Conservation (phyloP, 2,113 vertebrate species). For the Stegastes partitus region DNA sequence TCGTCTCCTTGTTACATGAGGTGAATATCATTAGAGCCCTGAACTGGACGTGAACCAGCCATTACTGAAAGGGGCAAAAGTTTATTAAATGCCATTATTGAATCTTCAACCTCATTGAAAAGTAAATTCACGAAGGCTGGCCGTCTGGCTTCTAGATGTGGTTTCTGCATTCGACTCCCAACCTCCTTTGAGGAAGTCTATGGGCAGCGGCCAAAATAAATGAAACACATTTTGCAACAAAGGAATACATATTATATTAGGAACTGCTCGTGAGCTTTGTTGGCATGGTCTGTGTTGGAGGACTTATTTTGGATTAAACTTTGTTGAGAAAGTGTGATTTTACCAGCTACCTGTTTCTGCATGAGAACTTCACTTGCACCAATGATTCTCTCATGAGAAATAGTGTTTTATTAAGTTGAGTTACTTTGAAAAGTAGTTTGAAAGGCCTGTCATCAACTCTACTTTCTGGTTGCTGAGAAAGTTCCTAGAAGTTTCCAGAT, state of each 20-base stretch:
- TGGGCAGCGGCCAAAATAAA: constrained; percentile 39
- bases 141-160: constrained; percentile 36
- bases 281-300: constrained; percentile 1
- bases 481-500: constrained; percentile 50
- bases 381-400: constrained; percentile 38
- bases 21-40: constrained; percentile 62
- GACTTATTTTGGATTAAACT: neutral
- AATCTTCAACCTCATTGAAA: constrained; percentile 71
- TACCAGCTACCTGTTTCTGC: constrained; percentile 30
- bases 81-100: constrained; percentile 77
- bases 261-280: constrained; percentile 20
- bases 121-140: constrained; percentile 42
- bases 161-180: constrained; percentile 34
- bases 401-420: constrained; percentile 25
- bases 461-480: constrained; percentile 22
- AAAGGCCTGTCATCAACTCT: constrained; percentile 7
- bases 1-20: constrained; percentile 17
- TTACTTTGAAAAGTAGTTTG: neutral
- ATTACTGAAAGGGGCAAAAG: constrained; percentile 53
- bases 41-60: constrained; percentile 74
- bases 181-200: constrained; percentile 33
- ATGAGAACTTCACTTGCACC: constrained; percentile 6
- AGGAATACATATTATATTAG: constrained; percentile 16
- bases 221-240: constrained; percentile 47
- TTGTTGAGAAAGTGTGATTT: constrained; percentile 13